Percentiles rank a stretch among this genome's conserved stretches.
Evolutionary conservation across 35 echinoderm and acorn worm species (phyloP).

Genomic region (Holothuria glaberrima): DNA sequence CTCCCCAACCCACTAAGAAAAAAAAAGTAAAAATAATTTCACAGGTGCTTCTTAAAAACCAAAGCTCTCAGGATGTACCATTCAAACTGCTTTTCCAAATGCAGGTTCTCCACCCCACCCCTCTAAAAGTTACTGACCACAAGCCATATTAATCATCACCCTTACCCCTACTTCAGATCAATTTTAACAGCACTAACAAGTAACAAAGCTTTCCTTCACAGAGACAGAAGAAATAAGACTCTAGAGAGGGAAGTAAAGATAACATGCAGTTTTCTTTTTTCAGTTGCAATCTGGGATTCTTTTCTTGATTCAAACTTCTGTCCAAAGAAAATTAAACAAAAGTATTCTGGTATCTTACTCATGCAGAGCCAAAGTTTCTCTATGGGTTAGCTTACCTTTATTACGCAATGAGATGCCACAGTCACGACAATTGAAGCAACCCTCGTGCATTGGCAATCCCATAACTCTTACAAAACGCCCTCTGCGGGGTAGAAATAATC

Average conservation of each 20-base stretch:
- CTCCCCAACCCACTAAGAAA: no score
- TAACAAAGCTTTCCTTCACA: background rate
- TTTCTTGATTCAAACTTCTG: background rate
- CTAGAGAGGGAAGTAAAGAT: background rate
- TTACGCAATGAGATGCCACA: slow-evolving; percentile 75
- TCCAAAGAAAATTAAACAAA: background rate
- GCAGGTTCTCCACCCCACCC: no score
- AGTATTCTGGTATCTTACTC: background rate
- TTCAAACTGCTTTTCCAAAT: no score
- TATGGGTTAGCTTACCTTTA: slow-evolving; percentile 72
- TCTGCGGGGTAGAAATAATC: slow-evolving; percentile 64
- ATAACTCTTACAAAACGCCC: slow-evolving; percentile 89
- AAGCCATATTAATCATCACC: no score
- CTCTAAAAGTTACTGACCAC: no score
- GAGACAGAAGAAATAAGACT: background rate
- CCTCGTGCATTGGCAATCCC: slow-evolving; percentile 75
- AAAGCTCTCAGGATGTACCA: no score
- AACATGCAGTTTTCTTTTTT: background rate
- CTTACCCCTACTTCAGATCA: no score
- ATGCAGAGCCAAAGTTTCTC: background rate
- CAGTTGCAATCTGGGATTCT: background rate
- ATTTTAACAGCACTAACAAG: no score
- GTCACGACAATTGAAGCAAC: slow-evolving; percentile 84
- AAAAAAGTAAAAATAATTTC: no score
- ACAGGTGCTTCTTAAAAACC: no score